These are phyloP conservation scores for Tylochromis polylepis DNA, from an alignment of 2,113 vertebrate genomes.

Conservation along the genomic window DNA sequence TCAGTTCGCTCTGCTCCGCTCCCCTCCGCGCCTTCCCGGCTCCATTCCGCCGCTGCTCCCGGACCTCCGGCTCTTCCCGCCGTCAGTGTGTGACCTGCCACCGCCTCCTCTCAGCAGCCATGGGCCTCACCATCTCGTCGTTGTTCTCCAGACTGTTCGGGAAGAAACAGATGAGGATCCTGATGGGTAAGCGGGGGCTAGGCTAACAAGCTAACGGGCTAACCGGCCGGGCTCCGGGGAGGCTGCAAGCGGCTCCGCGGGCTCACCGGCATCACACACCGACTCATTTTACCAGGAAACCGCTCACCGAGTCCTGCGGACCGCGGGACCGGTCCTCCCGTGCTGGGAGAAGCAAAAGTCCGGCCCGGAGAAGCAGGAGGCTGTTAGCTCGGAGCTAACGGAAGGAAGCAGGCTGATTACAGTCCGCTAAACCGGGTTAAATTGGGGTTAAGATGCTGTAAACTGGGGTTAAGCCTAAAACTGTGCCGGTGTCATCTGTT, in stretches of 20 bases:
- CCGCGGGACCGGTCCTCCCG: neutral
- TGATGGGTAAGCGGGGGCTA: slow-evolving; percentile 75
- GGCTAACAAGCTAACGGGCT: slow-evolving; percentile 4
- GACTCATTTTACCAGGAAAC: accelerated
- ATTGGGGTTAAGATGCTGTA: neutral
- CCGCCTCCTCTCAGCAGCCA: slow-evolving; percentile 25
- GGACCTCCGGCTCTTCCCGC: neutral
- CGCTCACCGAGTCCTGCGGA: accelerated
- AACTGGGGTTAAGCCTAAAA: neutral
- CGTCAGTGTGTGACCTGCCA: neutral
- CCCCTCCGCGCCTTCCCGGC: neutral
- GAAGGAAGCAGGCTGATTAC: neutral
- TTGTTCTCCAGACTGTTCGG: slow-evolving; percentile 81
- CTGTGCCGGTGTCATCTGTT: neutral
- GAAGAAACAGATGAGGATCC: slow-evolving; percentile 89
- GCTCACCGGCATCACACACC: neutral
- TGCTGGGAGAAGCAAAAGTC: neutral
- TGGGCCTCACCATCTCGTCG: slow-evolving; percentile 80
- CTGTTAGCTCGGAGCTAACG: neutral
- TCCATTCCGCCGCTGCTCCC: neutral
- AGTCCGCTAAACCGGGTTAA: neutral
- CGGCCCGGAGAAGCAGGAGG: neutral
- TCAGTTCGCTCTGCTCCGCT: neutral
- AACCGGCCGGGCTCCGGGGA: neutral
- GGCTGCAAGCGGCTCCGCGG: neutral